These are phyloP conservation scores for Andrena marginata DNA, from an alignment of 2,888 invertebrate species.

Conservation along the genomic window DNA sequence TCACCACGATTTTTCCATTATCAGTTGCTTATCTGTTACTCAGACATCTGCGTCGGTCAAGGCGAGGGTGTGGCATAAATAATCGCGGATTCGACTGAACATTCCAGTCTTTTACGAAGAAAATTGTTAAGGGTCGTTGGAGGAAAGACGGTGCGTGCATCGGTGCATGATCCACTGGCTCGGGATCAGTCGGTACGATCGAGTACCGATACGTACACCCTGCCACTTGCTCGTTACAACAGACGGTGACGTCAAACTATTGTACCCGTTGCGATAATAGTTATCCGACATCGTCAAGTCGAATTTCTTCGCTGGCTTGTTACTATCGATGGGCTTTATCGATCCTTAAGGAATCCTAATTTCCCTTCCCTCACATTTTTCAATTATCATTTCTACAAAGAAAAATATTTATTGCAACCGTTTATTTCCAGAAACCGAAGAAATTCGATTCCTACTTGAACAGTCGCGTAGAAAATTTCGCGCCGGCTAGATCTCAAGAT, in stretches of 20 bases:
- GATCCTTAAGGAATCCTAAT: not conserved
- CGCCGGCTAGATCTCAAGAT: conserved; percentile 18
- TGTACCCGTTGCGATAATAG: conserved; percentile 46
- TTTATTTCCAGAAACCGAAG: not conserved
- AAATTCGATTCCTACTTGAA: not conserved
- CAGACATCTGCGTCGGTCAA: not conserved
- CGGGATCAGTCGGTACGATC: conserved; percentile 44
- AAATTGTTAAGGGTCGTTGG: not conserved
- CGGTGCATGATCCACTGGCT: conserved; percentile 1
- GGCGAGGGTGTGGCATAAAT: not conserved
- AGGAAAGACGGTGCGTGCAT: not conserved
- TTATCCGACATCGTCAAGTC: conserved; percentile 47
- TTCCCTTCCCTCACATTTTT: not conserved
- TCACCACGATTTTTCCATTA: conserved; percentile 4
- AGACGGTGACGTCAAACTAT: conserved; percentile 47
- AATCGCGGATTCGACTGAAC: not conserved
- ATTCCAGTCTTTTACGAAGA: not conserved
- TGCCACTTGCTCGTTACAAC: conserved; percentile 24
- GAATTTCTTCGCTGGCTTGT: conserved; percentile 40
- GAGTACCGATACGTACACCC: conserved; percentile 30
- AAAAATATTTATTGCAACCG: not conserved
- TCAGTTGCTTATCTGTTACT: conserved; percentile 32
- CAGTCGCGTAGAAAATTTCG: conserved; percentile 8
- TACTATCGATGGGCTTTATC: conserved; percentile 26
- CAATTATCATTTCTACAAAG: not conserved